A percentile compares a stretch with the other conserved stretches of the same genome.
Conservation (phyloP, 2,888 invertebrate genomes). For the Brachyopa scutellaris region DNA sequence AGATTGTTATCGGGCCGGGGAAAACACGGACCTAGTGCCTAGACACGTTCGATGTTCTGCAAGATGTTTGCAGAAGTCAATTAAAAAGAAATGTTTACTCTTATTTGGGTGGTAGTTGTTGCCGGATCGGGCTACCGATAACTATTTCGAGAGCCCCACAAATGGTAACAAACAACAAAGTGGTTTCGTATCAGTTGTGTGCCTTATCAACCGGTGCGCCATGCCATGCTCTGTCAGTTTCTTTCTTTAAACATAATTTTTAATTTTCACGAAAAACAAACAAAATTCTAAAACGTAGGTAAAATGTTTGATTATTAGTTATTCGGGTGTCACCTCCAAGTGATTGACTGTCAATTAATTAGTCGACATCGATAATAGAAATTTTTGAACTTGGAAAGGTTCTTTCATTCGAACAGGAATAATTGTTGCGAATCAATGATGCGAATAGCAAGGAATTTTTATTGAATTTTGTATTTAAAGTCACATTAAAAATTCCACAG, state of each 20-base stretch:
- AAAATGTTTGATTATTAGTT: conserved; percentile 42
- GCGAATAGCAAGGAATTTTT: too few relatives aligned
- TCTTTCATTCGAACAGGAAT: too few relatives aligned
- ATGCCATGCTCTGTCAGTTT: conserved; percentile 14
- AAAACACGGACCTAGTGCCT: conserved; percentile 29
- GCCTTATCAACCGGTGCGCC: conserved; percentile 41
- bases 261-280: too few relatives aligned
- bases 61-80: conserved; percentile 70
- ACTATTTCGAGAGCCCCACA: conserved; percentile 1
- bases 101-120: conserved; percentile 41
- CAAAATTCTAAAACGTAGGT: neutral
- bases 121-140: conserved; percentile 53
- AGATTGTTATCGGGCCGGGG: conserved; percentile 38
- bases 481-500: too few relatives aligned
- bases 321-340: conserved; percentile 20
- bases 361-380: conserved; percentile 3
- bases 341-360: conserved; percentile 66
- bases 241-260: neutral
- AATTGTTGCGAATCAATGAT: too few relatives aligned
- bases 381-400: too few relatives aligned
- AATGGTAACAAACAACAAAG: conserved; percentile 26
- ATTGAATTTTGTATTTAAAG: too few relatives aligned
- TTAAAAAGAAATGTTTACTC: conserved; percentile 52
- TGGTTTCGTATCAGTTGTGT: conserved; percentile 45
- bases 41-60: conserved; percentile 26